phyloP scores from a whole-genome alignment of 2,888 invertebrate species.

The Thera obeliscata region DNA sequence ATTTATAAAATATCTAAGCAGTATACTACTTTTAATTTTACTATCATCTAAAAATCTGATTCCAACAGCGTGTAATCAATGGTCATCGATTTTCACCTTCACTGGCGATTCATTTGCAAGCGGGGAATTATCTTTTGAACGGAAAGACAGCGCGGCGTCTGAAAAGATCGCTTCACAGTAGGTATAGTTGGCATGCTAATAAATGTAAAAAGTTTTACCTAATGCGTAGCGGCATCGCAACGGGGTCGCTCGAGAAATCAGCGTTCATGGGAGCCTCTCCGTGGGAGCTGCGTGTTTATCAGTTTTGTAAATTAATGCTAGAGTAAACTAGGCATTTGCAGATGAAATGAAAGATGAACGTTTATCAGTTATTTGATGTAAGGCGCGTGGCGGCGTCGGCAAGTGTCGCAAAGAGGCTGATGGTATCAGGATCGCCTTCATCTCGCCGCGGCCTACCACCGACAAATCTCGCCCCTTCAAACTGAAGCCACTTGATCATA shows the following conservation, averaged over 20 bases:
- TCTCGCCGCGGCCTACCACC: conserved; percentile 69
- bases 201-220: conserved; percentile 36
- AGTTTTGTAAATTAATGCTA: conserved; percentile 37
- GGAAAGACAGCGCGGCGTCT: conserved; percentile 47
- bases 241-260: conserved; percentile 35
- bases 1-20: background rate
- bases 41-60: conserved; percentile 43
- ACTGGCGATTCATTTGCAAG: conserved; percentile 65
- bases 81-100: conserved; percentile 74
- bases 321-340: conserved; percentile 50
- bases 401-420: conserved; percentile 71
- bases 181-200: conserved; percentile 40
- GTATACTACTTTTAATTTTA: background rate
- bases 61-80: conserved; percentile 67
- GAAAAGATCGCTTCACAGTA: conserved; percentile 54
- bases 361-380: conserved; percentile 75
- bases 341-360: conserved; percentile 73
- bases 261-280: conserved; percentile 36
- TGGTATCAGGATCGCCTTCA: conserved; percentile 69
- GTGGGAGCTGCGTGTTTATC: conserved; percentile 36
- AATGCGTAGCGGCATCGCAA: conserved; percentile 30
- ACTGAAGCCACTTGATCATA: conserved; percentile 63
- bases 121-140: conserved; percentile 61
- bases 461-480: conserved; percentile 57
- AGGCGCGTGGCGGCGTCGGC: conserved; percentile 70